phyloP scores from a whole-genome alignment of 2,797 vertebrate genomes.

The Ptychobarbus kaznakovi region DNA sequence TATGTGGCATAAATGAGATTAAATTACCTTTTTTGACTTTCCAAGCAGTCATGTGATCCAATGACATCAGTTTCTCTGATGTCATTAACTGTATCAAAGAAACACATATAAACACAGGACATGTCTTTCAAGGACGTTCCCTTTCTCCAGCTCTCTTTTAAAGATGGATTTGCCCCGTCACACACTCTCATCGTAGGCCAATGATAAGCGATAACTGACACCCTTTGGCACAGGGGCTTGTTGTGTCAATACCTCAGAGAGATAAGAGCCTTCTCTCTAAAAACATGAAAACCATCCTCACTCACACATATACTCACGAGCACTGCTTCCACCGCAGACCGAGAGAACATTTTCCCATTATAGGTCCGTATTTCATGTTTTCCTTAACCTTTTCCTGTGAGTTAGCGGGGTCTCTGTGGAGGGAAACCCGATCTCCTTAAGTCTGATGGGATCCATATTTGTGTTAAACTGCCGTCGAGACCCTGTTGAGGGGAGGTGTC shows the following conservation, averaged over 20 bases:
- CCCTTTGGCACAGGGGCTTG: constrained; percentile 39
- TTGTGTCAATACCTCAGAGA: constrained; percentile 51
- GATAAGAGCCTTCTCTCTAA: constrained; percentile 33
- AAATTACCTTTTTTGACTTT: constrained; percentile 10
- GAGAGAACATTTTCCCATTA: constrained; percentile 26
- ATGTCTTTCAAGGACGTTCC: constrained; percentile 47
- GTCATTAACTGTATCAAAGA: constrained; percentile 44
- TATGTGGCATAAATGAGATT: neutral
- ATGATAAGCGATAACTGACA: constrained; percentile 44
- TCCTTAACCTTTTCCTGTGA: constrained; percentile 52
- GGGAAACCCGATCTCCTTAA: constrained; percentile 61
- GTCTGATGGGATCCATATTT: constrained; percentile 68
- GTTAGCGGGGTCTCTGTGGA: constrained; percentile 48
- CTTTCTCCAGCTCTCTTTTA: constrained; percentile 35
- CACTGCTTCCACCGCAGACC: constrained; percentile 9
- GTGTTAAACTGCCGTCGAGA: constrained; percentile 70
- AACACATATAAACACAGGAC: constrained; percentile 33
- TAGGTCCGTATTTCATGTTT: constrained; percentile 38
- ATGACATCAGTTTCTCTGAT: constrained; percentile 42
- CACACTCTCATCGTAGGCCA: constrained; percentile 39
- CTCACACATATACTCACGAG: neutral
- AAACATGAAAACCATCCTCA: constrained; percentile 39
- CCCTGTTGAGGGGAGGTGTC: constrained; percentile 69
- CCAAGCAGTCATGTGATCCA: constrained; percentile 22
- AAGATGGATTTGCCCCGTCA: constrained; percentile 46